Conservation (phyloP, 1,140 invertebrate genomes). For the Pygmarrhopalites habei region DNA sequence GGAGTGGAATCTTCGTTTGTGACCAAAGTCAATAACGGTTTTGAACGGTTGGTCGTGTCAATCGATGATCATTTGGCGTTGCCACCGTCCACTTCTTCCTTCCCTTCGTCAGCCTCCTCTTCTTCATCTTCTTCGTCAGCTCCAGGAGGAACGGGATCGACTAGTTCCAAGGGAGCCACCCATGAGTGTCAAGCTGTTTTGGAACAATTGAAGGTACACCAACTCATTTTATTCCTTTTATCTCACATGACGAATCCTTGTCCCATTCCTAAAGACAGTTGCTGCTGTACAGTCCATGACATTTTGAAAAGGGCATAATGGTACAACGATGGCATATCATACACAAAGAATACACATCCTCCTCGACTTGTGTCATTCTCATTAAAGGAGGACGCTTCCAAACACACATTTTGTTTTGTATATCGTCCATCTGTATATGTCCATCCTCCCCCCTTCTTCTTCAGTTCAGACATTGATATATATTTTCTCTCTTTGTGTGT, state of each 20-base stretch:
- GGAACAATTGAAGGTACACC: constrained; percentile 38
- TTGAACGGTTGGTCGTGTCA: constrained; percentile 37
- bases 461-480: not conserved
- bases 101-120: constrained; percentile 14
- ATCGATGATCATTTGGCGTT: constrained; percentile 35
- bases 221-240: constrained; percentile 8
- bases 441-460: too few relatives aligned
- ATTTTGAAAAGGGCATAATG: too few relatives aligned
- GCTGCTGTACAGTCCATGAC: too few relatives aligned
- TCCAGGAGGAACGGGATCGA: constrained; percentile 8
- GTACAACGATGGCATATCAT: too few relatives aligned
- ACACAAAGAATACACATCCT: too few relatives aligned
- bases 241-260: too few relatives aligned
- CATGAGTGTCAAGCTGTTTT: constrained; percentile 38
- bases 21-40: constrained; percentile 34
- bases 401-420: too few relatives aligned
- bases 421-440: too few relatives aligned
- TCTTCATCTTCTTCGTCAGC: constrained; percentile 14
- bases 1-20: constrained; percentile 22
- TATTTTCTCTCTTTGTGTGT: not conserved
- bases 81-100: constrained; percentile 15
- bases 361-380: too few relatives aligned
- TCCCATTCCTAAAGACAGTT: too few relatives aligned
- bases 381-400: too few relatives aligned
- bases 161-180: constrained; percentile 27